Evolutionary conservation across 2,888 invertebrate genomes (phyloP), one percentile per base, ranked within the genome.

Genomic region (Melikaiella ostensackeni): DNA sequence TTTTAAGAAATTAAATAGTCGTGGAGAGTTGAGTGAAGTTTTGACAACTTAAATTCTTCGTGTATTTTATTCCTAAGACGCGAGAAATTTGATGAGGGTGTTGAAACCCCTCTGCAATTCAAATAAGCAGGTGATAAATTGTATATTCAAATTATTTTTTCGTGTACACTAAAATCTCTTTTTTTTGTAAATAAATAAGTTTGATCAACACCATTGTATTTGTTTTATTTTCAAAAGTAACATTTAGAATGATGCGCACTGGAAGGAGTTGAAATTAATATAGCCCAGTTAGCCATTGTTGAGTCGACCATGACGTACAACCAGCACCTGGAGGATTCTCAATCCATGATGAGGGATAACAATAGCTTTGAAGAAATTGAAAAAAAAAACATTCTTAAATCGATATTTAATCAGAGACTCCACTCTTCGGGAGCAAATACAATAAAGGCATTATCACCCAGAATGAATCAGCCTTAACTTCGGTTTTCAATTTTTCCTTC

Each of bases 341-440:
- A 70, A 50, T 50, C 30, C 30, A 50, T 50, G n/a, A 16, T n/a
- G 50, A 70, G 27, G 27, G 19, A 50, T 50, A 70, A 70, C 50
- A 70, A 70, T 50, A 70, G 70, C 70, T 11, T 30, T 11, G 50
- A 70, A 70, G 50, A 70, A 50, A 70, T 70, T n/a, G 27, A 27
- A 33, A 70, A 27, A 70, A 70, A 70, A 70, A 70, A n/a, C n/a
- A 63, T 63, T 62, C 38, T 50, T 13, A 70, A 70, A 70, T 70
- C 70, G 70, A 70, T 70, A 70, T 70, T 70, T 55, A 70, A 70
- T 70, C 70, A 70, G 50, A 30, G 6, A 33, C n/a, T 30, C 13
- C 33, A 33, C 50, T 50, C 6, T 16, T 16, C 24, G 27, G 33
- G n/a, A 55, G 50, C n/a, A 50, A 70, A 70, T 11, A 70, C n/a